Evolutionary conservation across 2,888 invertebrate genomes (phyloP), one percentile per base, ranked within the genome.

Genomic region (Choreutis nemorana): DNA sequence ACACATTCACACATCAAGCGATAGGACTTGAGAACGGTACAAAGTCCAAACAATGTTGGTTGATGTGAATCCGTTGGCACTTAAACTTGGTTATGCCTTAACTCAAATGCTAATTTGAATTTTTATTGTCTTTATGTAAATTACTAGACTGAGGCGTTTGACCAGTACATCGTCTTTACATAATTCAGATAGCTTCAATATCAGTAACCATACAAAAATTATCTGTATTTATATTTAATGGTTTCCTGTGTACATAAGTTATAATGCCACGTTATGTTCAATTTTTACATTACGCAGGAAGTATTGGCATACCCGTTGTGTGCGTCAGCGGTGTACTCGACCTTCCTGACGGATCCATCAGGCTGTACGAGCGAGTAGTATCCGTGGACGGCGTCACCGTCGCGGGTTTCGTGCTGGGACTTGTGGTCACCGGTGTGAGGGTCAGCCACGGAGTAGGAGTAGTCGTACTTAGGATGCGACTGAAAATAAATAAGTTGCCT

Each of bases 381-480:
- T 21, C 85, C 85, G 49, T 81, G 80, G 26, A 85, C 84, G 26
- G 63, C 56, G 50, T 80, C 81, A 12, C 81, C 81, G 40, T 81
- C 81, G 45, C 73, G 66, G 48, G 53, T 54, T 53, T 82, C 82
- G 47, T 78, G 73, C 57, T 79, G 79, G 26, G 64, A 61, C 56
- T 82, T 82, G 57, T 81, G 77, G 62, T 82, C 82, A 20, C 82
- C 83, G 40, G 82, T 82, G 48, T 82, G 81, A 10, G 72, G 72
- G 58, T 82, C 82, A 14, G 73, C 55, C 35, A 82, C 82, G 38
- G 80, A 80, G 61, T 82, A 81, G 9, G 67, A 63, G 51, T 63
- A 81, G 52, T 72, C 62, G 50, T 70, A 70, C 54, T 63, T 65
- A 30, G 71, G 68, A 43, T 67, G 56, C 29, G 67, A 55, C 71